These are phyloP conservation scores for Syritta pipiens DNA, from an alignment of 2,888 invertebrate species.

Conservation along the genomic window DNA sequence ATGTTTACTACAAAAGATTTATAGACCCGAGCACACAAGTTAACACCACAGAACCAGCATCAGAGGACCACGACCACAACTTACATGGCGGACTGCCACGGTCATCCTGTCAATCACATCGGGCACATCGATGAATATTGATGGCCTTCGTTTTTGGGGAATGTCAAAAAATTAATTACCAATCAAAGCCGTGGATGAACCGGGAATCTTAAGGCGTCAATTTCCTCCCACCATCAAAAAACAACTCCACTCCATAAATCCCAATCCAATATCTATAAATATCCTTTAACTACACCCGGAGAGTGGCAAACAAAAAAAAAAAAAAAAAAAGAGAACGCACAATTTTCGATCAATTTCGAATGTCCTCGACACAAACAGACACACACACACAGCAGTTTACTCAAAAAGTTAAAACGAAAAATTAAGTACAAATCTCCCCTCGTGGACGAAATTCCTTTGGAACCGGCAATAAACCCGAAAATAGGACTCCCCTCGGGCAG, in stretches of 20 bases:
- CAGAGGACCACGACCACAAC: no score
- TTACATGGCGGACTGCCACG: no score
- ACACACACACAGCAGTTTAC: no score
- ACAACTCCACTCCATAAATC: slow-evolving; percentile 50
- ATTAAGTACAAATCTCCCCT: slow-evolving; percentile 40
- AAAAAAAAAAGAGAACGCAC: neutral
- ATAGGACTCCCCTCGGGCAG: slow-evolving; percentile 1
- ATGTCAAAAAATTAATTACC: slow-evolving; percentile 69
- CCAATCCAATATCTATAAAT: slow-evolving; percentile 63
- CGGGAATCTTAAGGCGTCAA: slow-evolving; percentile 46
- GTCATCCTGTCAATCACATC: no score
- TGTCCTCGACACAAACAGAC: neutral
- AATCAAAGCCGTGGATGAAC: slow-evolving; percentile 41
- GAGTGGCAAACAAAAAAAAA: no score
- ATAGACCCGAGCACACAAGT: no score
- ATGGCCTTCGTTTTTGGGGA: slow-evolving; percentile 49
- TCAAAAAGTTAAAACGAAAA: slow-evolving; percentile 36
- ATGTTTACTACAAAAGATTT: no score
- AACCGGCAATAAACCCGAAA: slow-evolving; percentile 47
- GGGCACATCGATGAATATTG: slow-evolving; percentile 58
- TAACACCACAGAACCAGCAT: neutral
- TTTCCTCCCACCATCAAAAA: neutral
- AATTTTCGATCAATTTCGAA: neutral
- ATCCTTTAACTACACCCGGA: slow-evolving; percentile 51
- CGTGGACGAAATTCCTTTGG: slow-evolving; percentile 28